Percentiles rank a stretch among this genome's conserved stretches.
These are phyloP conservation scores for Zeus faber DNA, from an alignment of 2,113 vertebrate species.

Conservation along the genomic window DNA sequence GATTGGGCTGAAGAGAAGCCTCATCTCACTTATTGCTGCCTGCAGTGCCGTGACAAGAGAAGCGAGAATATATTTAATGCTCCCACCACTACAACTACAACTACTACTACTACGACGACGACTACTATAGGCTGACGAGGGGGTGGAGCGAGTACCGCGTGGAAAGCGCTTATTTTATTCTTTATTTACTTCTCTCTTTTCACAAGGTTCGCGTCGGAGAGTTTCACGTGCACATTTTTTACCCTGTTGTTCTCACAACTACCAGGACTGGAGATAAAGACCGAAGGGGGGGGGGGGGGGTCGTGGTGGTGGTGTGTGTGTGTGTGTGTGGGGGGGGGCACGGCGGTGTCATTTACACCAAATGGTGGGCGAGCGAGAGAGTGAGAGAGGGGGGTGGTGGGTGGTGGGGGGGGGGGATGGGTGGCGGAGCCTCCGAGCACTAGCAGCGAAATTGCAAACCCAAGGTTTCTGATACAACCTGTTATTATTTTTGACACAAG, in stretches of 20 bases:
- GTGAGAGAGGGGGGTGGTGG: constrained; percentile 29
- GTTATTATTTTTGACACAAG: constrained; percentile 86
- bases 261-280: not conserved
- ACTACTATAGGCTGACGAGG: constrained; percentile 30
- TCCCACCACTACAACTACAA: constrained; percentile 9
- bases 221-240: too few species aligned
- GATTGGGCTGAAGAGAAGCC: constrained; percentile 46
- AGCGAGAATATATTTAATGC: constrained; percentile 57
- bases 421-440: constrained; percentile 67
- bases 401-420: constrained; percentile 30
- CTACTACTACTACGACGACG: constrained; percentile 44
- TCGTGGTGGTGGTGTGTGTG: not conserved
- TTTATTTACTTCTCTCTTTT: not conserved
- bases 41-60: constrained; percentile 58
- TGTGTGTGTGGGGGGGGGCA: not conserved
- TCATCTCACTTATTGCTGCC: constrained; percentile 60
- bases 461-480: constrained; percentile 82
- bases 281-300: not conserved
- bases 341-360: too few species aligned
- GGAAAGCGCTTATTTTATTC: too few species aligned
- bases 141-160: constrained; percentile 18
- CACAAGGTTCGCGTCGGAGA: too few species aligned
- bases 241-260: not conserved
- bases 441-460: constrained; percentile 79
- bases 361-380: not conserved